A percentile compares a stretch with the other conserved stretches of the same genome.
phyloP scores from a whole-genome alignment of 2,888 invertebrate genomes.

The Agrotis exclamationis region DNA sequence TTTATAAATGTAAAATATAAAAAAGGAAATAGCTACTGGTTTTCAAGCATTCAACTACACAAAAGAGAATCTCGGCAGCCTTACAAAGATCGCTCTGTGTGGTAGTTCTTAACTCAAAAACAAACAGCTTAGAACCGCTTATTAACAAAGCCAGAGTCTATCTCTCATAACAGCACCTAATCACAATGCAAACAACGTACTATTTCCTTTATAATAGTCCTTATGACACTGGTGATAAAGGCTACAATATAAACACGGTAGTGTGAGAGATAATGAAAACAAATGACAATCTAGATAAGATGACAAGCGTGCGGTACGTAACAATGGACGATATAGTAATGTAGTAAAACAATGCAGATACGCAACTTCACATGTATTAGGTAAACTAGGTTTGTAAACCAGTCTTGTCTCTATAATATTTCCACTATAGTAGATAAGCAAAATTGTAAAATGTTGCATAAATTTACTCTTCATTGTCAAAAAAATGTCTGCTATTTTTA shows the following conservation, averaged over 20 bases:
- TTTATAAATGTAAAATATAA: too few relatives aligned
- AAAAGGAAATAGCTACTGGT: too few relatives aligned
- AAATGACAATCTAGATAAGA: slow-evolving; percentile 58
- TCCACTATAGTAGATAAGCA: neutral
- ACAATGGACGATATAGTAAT: slow-evolving; percentile 43
- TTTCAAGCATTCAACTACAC: too few relatives aligned
- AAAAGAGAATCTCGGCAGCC: neutral
- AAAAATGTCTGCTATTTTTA: too few relatives aligned
- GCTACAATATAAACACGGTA: slow-evolving; percentile 36
- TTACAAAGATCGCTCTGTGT: neutral
- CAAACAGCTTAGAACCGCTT: slow-evolving; percentile 39
- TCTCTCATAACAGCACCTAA: slow-evolving; percentile 49
- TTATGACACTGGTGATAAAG: slow-evolving; percentile 22
- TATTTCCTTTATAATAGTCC: slow-evolving; percentile 23
- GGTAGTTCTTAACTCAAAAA: slow-evolving; percentile 17
- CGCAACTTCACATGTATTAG: neutral
- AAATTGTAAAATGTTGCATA: neutral
- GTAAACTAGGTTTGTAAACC: slow-evolving; percentile 17
- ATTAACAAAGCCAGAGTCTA: slow-evolving; percentile 45
- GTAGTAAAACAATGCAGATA: slow-evolving; percentile 44
- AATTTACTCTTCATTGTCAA: neutral
- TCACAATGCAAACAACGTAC: slow-evolving; percentile 50
- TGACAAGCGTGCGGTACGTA: slow-evolving; percentile 46
- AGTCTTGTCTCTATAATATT: neutral
- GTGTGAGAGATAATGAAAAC: slow-evolving; percentile 54